Evolutionary conservation across 2,113 vertebrate genomes (phyloP), one percentile per base, ranked within the genome.

Genomic region (Fregetta grallaria): DNA sequence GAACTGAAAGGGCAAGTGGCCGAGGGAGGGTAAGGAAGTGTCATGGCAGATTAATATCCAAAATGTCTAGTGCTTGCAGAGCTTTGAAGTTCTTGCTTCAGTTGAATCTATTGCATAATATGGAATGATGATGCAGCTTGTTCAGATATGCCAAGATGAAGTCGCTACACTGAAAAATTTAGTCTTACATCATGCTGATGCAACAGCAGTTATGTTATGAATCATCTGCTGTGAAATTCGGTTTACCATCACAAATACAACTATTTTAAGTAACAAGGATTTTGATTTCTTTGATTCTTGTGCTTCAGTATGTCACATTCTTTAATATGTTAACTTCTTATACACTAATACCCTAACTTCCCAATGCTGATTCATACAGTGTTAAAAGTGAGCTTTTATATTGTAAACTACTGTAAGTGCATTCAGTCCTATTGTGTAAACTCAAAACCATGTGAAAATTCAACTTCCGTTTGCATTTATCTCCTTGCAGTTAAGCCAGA

Each of bases 381-480:
- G 56, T 86, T 94, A 47, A 68, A 89, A 94, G 67, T 55, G 66
- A 94, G 30, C 7, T 95, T 77, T 92, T 65, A 14, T 66, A 9
- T 53, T 76, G 44, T 87, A 55, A 92, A 56, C 13, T 47, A 20
- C 50, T 74, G 8, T 77, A 90, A 96, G 92, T 94, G 72, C 38
- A 55, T 93, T 92, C 44, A 90, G 44, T 80, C 74, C 59, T 77
- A 11, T 58, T 84, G 23, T 92, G 55, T 78, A 34, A 96, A 78
- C n/a, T 40, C 42, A 82, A 81, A 74, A 61, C 32, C 62, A 22
- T 76, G 58, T 87, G 76, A 91, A 91, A 91, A 94, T 94, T 94
- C 52, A 87, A n/a, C 49, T 89, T 92, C 79, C 61, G 8, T 96
- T 96, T 92, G 78, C 74, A 85, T 96, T 93, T 77, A 70, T 97